These are phyloP conservation scores for Callyntrura guangdongensis DNA, from an alignment of 2,888 invertebrate species.

Conservation along the genomic window DNA sequence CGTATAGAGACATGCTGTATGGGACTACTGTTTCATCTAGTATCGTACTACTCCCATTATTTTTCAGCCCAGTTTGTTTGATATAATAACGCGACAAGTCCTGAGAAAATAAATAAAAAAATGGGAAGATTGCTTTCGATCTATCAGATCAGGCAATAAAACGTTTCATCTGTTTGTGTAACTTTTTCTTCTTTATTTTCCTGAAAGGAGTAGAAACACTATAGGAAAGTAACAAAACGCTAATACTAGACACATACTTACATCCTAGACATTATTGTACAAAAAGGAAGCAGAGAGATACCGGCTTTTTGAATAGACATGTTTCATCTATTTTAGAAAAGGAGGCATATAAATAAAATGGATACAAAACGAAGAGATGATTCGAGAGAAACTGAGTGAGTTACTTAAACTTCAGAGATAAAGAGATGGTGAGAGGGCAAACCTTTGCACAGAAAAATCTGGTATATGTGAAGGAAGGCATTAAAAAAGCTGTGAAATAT, in stretches of 20 bases:
- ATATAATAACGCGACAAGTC: constrained; percentile 54
- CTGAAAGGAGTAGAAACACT: neutral
- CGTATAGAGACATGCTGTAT: no score
- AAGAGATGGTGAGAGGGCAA: neutral
- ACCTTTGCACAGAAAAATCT: neutral
- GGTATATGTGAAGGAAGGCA: neutral
- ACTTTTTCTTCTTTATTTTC: constrained; percentile 19
- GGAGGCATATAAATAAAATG: constrained; percentile 63
- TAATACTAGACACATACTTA: neutral
- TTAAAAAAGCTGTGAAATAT: no score
- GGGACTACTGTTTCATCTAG: neutral
- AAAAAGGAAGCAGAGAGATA: neutral
- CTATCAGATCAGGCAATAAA: constrained; percentile 67
- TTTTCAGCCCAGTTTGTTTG: neutral
- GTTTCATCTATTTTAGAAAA: constrained; percentile 33
- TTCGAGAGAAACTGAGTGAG: constrained; percentile 54
- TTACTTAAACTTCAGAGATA: constrained; percentile 48
- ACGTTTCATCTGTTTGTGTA: constrained; percentile 71
- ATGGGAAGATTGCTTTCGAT: constrained; percentile 72
- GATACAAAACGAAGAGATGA: constrained; percentile 62
- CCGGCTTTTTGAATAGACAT: neutral
- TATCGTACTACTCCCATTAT: neutral
- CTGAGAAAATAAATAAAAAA: constrained; percentile 60
- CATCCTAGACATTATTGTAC: neutral
- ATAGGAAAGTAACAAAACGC: no score